Evolutionary conservation across 1,140 invertebrate genomes (phyloP).

Genomic region (Zaprionus vittiger): DNA sequence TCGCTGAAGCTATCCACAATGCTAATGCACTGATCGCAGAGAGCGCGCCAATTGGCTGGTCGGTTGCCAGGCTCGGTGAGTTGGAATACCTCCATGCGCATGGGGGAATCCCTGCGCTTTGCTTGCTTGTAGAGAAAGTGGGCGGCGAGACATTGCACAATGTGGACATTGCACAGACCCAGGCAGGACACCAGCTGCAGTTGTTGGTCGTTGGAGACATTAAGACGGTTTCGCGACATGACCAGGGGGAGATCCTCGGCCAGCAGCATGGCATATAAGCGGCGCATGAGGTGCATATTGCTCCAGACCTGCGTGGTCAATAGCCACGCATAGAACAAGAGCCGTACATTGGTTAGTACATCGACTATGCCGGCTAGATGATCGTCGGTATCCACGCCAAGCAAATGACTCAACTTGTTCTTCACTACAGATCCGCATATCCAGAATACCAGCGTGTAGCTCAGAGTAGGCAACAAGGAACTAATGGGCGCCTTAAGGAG

Average conservation of each 20-base stretch:
- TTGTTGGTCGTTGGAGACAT: slow-evolving; percentile 31
- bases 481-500: slow-evolving; percentile 86
- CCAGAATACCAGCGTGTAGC: slow-evolving; percentile 84
- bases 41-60: slow-evolving; percentile 91
- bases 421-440: slow-evolving; percentile 49
- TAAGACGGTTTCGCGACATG: slow-evolving; percentile 81
- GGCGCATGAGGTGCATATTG: slow-evolving; percentile 88
- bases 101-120: slow-evolving; percentile 16
- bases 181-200: slow-evolving; percentile 86
- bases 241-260: slow-evolving; percentile 88
- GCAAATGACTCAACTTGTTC: slow-evolving; percentile 44
- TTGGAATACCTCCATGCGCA: slow-evolving; percentile 88
- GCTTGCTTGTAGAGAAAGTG: slow-evolving; percentile 87
- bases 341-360: slow-evolving; percentile 54
- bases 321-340: slow-evolving; percentile 88
- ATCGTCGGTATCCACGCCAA: slow-evolving; percentile 63
- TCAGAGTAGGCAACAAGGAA: slow-evolving; percentile 87
- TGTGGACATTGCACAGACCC: slow-evolving; percentile 85
- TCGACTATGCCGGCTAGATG: slow-evolving; percentile 55
- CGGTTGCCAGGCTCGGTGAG: slow-evolving; percentile 89
- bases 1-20: slow-evolving; percentile 87
- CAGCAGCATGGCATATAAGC: slow-evolving; percentile 89
- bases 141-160: slow-evolving; percentile 89
- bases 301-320: slow-evolving; percentile 88
- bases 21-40: slow-evolving; percentile 87